phyloP scores from a whole-genome alignment of 2,113 vertebrate genomes.

The Oceanites oceanicus region DNA sequence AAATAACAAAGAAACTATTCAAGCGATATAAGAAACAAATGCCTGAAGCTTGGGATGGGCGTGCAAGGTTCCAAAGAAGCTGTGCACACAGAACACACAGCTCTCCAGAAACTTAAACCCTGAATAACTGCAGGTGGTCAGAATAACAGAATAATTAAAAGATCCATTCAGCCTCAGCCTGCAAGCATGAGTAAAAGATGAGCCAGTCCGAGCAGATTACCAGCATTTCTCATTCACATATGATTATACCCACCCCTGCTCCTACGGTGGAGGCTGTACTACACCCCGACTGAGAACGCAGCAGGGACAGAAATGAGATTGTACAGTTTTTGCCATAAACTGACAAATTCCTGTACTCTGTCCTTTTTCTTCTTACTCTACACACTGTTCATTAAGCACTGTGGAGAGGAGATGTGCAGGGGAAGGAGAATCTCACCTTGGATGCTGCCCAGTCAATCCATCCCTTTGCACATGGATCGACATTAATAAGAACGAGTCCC shows the following conservation, averaged over 20 bases:
- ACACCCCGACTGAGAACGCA: neutral
- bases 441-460: slow-evolving; percentile 97
- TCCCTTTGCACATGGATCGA: slow-evolving; percentile 94
- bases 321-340: neutral
- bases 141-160: neutral
- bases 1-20: neutral
- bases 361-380: neutral
- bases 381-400: neutral
- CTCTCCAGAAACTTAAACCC: neutral
- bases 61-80: neutral
- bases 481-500: slow-evolving; percentile 92
- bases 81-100: neutral
- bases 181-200: neutral
- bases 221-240: neutral
- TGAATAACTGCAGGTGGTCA: neutral
- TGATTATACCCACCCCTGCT: neutral
- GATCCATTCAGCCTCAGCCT: neutral
- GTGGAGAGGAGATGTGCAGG: neutral
- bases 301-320: neutral
- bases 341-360: neutral
- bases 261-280: neutral
- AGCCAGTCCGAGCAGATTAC: neutral
- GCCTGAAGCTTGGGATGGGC: neutral
- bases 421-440: slow-evolving; percentile 79
- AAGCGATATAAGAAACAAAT: neutral